Evolutionary conservation across 2,113 vertebrate species (phyloP), one percentile per base, ranked within the genome.

Genomic region (Oryzias woworae): DNA sequence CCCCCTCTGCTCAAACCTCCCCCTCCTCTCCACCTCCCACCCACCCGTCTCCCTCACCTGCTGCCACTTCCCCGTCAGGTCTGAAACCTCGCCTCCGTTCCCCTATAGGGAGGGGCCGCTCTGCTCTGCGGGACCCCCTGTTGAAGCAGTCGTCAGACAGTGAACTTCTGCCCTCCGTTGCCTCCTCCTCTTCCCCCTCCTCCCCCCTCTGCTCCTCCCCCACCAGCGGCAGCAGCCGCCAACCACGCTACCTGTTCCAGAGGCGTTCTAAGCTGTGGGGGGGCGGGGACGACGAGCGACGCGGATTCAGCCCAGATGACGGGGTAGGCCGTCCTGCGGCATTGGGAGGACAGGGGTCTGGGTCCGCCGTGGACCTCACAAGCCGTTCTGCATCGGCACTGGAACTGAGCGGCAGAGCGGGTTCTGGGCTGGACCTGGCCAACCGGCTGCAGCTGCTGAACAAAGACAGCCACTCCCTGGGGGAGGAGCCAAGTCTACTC

Each of bases 101-200:
- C 70, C 95, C 94, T 80, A 95, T 95, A 80, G 96, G 95, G 84
- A 94, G 89, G 76, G 96, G 94, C 12, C 91, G 91, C 36, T 86
- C 91, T 0, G 93, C 93, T 68, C 96, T 98, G 89, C 95, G 97
- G 89, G 97, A 99, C 92, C 97, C 96, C 13, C 92, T 99, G 80
- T 92, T 98, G 88, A 99, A 99, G 91, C 97, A 98, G 88, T 97
- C 96, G 53, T 99, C 97, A 22, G 97, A 99, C 93, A 98, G 97
- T 71, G 96, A 98, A 92, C 95, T 98, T 81, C 94, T 98, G 88
- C 95, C 96, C 78, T 94, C 93, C 76, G 92, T 94, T 85, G 93
- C 94, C 75, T 96, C 95, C 92, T 80, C 89, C 66, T 69, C 94
- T 91, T 92, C 93, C 85, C 75, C 90, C 85, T 91, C 93, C 87